phyloP scores from a whole-genome alignment of 2,888 invertebrate species.

The Lepetodrilus schrolli region DNA sequence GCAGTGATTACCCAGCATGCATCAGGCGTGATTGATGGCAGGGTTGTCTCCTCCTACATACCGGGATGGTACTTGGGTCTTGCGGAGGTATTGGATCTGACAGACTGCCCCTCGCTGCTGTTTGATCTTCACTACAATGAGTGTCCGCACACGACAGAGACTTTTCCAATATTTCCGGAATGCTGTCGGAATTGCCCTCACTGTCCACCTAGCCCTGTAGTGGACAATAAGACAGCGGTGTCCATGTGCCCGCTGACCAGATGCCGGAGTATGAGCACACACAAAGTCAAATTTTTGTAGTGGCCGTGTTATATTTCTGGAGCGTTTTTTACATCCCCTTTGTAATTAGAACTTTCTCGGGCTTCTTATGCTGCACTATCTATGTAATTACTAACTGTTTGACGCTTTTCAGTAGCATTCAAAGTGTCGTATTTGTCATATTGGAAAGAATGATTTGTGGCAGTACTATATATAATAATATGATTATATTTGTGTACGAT shows the following conservation, averaged over 20 bases:
- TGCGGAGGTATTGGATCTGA: constrained; percentile 1
- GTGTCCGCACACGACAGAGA: constrained; percentile 28
- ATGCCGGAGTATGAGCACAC: neutral
- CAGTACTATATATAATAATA: too few species aligned
- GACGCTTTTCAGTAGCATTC: too few species aligned
- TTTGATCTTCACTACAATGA: constrained; percentile 22
- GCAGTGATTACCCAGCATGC: constrained; percentile 28
- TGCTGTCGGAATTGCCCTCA: constrained; percentile 25
- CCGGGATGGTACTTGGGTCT: constrained; percentile 5
- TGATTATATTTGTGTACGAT: too few species aligned
- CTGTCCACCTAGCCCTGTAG: constrained; percentile 5
- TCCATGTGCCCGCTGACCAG: constrained; percentile 5
- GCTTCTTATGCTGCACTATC: too few species aligned
- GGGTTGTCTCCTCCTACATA: constrained; percentile 7
- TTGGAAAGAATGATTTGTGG: too few species aligned
- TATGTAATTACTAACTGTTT: too few species aligned
- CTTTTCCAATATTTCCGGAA: neutral
- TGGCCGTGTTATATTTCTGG: neutral
- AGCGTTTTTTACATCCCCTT: too few species aligned
- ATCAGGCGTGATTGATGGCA: constrained; percentile 11
- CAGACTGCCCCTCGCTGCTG: constrained; percentile 2
- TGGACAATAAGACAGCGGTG: constrained; percentile 9
- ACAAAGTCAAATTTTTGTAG: constrained; percentile 5
- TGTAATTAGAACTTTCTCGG: too few species aligned
- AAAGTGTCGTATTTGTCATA: too few species aligned